Evolutionary conservation across 2,888 invertebrate species (phyloP).

Genomic region (Podabrus alpinus): DNA sequence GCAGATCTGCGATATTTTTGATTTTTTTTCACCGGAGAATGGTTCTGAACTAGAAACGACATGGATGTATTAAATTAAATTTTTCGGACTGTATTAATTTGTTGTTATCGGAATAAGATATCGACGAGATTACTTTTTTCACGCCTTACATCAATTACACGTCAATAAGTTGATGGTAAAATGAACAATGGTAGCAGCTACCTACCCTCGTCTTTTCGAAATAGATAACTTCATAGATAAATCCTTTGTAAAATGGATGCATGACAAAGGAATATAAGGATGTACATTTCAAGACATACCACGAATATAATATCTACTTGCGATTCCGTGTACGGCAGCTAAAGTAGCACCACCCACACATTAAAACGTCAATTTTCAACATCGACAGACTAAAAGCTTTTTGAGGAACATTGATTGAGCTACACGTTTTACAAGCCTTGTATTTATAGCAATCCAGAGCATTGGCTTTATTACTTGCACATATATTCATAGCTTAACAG

Average conservation of each 20-base stretch:
- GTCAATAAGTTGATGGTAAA: neutral
- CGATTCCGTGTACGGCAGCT: conserved; percentile 25
- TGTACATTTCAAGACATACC: conserved; percentile 12
- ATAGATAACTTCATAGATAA: neutral
- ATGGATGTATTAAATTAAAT: neutral
- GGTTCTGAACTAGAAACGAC: too few species aligned
- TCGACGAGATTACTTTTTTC: neutral
- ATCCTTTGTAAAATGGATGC: neutral
- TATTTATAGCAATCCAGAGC: conserved; percentile 21
- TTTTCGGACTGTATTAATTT: neutral
- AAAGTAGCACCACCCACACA: conserved; percentile 36
- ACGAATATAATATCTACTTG: conserved; percentile 18
- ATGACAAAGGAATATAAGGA: conserved; percentile 1
- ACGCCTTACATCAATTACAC: neutral
- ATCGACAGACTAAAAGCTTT: conserved; percentile 42
- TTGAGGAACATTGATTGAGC: conserved; percentile 32
- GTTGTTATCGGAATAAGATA: neutral
- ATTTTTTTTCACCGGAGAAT: too few species aligned
- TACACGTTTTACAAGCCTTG: conserved; percentile 26
- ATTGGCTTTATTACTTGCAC: conserved; percentile 9
- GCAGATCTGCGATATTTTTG: too few species aligned
- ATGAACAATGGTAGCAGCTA: neutral
- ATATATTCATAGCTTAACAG: conserved; percentile 1
- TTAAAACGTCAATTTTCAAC: conserved; percentile 41
- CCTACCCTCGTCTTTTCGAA: neutral